Base-by-base conservation (phyloP, 2,888 invertebrate species). In the Pristionchus mayeri region DNA sequence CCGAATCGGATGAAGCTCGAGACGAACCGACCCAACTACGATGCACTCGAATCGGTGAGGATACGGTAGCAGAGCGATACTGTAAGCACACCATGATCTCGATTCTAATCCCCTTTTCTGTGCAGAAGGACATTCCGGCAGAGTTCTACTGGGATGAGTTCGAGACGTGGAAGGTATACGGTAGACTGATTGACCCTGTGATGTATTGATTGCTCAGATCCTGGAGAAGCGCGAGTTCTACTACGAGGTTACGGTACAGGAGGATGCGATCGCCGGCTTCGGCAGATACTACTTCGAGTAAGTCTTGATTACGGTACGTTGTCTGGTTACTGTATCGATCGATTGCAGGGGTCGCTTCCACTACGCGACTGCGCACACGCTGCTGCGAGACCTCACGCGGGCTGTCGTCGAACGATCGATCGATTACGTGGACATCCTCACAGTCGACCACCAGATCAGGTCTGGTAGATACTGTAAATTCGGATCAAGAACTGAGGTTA, bases 41-140 rank as follows among this genome's bases (percentile, higher is more conserved):
- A 89, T 82, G 48, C 75, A 18, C 87, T 89, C 16, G 89, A 89
- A 86, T 84, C 88, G 80, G 89, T 88, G 24, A 21, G 80, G 30
- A 21, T 78, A 71, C 44, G 40, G 71, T 71, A 71, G n/a, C 11
- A 44, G 44, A 16, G 54, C 9, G 16, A 37, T 71, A 71, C 37
- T 2, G 40, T 71, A 40, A 13, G 40, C 21, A 18, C 16, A 13
- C n/a, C 7, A 44, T 75, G 24, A 27, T n/a, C 30, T 44, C 52
- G 11, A 79, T 30, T 2, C 37, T n/a, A 27, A 40, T 2, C 27
- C 37, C 4, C 2, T 60, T 11, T 18, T 75, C n/a, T 89, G n/a
- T n/a, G 82, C 78, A 89, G 89, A 89, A 89, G 82, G 86, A 87
- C 81, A 89, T 89, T 57, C 89, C 89, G 7, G 88, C 89, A 11